A percentile compares a stretch with the other conserved stretches of the same genome.
These are phyloP conservation scores for Choloepus didactylus DNA, from an alignment of 2,797 vertebrate genomes.

Conservation along the genomic window DNA sequence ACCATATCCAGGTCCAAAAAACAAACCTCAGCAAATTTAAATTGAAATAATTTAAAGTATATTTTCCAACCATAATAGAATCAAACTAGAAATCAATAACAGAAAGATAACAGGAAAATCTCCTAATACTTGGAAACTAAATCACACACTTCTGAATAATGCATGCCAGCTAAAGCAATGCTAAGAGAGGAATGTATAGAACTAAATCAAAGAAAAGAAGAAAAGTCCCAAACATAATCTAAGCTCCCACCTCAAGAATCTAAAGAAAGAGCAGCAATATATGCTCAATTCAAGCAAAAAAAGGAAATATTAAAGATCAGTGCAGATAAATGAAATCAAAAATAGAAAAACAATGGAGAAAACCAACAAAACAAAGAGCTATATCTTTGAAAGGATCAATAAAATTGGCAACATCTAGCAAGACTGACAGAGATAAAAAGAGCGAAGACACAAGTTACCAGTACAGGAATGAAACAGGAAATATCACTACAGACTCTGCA, in stretches of 20 bases:
- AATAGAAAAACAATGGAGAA: conserved; percentile 10
- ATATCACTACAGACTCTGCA: neutral
- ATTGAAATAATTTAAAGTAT: neutral
- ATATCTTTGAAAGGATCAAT: conserved; percentile 14
- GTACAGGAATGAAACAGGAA: neutral
- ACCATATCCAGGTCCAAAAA: neutral
- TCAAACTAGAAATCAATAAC: conserved; percentile 32
- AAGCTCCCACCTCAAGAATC: neutral
- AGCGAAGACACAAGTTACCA: neutral
- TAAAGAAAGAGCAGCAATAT: conserved; percentile 27
- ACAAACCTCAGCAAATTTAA: conserved; percentile 38
- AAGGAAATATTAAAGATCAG: neutral
- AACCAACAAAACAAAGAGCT: neutral
- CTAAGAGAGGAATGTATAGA: neutral
- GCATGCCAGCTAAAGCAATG: neutral
- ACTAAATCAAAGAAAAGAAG: conserved; percentile 15
- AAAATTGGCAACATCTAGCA: conserved; percentile 31
- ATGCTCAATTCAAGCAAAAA: neutral
- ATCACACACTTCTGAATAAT: neutral
- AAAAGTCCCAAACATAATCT: neutral
- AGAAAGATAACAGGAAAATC: neutral
- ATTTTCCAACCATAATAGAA: neutral
- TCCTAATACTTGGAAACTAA: conserved; percentile 29
- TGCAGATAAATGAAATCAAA: neutral
- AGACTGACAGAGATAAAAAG: neutral